A percentile compares a stretch with the other conserved stretches of the same genome.
phyloP scores from a whole-genome alignment of 2,797 vertebrate genomes.

The Enteromius thamalakanensis region DNA sequence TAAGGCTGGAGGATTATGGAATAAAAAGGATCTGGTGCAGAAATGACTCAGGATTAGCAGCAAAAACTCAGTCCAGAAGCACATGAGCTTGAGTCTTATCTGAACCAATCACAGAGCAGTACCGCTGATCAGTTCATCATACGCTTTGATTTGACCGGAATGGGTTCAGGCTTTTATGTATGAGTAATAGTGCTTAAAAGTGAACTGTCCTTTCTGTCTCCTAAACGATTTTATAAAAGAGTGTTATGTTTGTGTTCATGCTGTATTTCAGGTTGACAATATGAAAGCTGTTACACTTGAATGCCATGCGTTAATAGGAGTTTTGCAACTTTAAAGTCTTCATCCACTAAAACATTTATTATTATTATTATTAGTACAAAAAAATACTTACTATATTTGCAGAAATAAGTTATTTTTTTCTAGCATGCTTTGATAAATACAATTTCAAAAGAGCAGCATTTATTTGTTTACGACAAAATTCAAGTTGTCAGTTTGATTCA shows the following conservation, averaged over 20 bases:
- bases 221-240: neutral
- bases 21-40: slow-evolving; percentile 37
- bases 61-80: slow-evolving; percentile 39
- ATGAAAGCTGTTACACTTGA: neutral
- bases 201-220: neutral
- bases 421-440: neutral
- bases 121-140: slow-evolving; percentile 42
- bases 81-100: slow-evolving; percentile 48
- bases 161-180: neutral
- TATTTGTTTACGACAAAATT: neutral
- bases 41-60: slow-evolving; percentile 50
- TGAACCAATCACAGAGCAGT: slow-evolving; percentile 49
- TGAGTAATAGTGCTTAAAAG: neutral
- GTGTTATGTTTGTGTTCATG: neutral
- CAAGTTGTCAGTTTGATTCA: neutral
- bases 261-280: neutral
- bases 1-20: slow-evolving; percentile 53
- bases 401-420: neutral
- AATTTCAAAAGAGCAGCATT: neutral
- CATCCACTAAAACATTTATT: neutral
- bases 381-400: neutral
- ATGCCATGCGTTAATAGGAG: neutral
- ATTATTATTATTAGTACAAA: neutral
- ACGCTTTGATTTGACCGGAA: slow-evolving; percentile 40
- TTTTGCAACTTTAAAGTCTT: neutral